Evolutionary conservation across 2,113 vertebrate species (phyloP).

Genomic region (Arenaria interpres): DNA sequence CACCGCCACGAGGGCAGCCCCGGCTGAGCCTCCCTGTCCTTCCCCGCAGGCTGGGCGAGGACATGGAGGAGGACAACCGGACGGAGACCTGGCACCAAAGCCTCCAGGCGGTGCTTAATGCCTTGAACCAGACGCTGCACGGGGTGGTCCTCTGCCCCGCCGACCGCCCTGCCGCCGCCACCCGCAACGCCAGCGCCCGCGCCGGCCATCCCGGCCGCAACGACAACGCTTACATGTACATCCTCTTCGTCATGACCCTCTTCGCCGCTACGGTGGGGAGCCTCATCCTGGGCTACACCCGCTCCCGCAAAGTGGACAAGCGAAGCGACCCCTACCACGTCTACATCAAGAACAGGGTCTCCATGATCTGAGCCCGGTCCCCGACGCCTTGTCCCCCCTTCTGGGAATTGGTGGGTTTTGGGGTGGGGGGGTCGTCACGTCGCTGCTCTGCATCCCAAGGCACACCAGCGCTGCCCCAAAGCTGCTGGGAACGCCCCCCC

Average conservation of each 20-base stretch:
- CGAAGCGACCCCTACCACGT: conserved; percentile 78
- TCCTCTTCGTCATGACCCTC: conserved; percentile 81
- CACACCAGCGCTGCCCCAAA: neutral
- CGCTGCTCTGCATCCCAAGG: rapidly evolving
- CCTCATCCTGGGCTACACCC: conserved; percentile 79
- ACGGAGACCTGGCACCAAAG: conserved; percentile 63
- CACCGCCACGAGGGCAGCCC: rapidly evolving
- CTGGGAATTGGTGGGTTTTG: rapidly evolving
- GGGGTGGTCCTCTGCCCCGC: neutral
- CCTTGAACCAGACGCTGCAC: conserved; percentile 70
- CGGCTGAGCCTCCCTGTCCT: neutral
- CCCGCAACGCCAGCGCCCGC: rapidly evolving
- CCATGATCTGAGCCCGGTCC: conserved; percentile 67
- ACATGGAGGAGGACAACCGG: conserved; percentile 56
- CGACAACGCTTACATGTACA: conserved; percentile 79
- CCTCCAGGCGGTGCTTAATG: conserved; percentile 57
- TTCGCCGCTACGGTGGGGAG: conserved; percentile 78
- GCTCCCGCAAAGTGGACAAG: conserved; percentile 78
- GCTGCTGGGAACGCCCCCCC: neutral
- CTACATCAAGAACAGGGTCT: conserved; percentile 81
- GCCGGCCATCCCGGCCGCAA: neutral
- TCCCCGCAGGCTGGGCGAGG: neutral
- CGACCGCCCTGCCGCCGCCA: rapidly evolving
- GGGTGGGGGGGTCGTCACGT: neutral
- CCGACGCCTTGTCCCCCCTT: rapidly evolving